Base-by-base conservation (phyloP, 2,113 vertebrate species). In the Haplochromis burtoni region DNA sequence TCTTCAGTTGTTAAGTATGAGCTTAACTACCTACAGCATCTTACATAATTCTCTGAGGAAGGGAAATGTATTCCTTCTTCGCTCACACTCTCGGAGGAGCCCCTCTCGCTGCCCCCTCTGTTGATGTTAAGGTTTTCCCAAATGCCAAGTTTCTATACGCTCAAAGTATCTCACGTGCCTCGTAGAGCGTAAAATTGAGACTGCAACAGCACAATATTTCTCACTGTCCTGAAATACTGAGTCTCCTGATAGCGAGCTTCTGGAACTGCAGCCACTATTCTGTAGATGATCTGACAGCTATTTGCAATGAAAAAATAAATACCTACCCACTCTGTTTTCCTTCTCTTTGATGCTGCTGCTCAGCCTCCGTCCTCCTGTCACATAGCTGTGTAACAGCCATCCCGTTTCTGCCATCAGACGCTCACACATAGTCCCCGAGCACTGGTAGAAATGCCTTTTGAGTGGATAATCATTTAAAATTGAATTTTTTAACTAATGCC, bases 221-320 rank as follows among this genome's bases (percentile, higher is more conserved):
- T 88, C 35, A 29, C 45, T 42, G 29, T 45, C 90, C 19, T 87
- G 85, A 91, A 84, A 80, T 59, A 47, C 63, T 61, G 61, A 88
- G 81, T 91, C 87, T 92, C 84, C 80, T 73, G 76, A 81, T 79
- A 84, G 81, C 73, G 33, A 66, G 88, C 79, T 84, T 76, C 42
- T 5, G 16, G 80, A 89, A 85, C 55, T 73, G 68, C 78, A 24
- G 14, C 86, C 51, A 80, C 66, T 82, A 68, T 63, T 91, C 83
- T 87, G 93, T 88, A 87, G 51, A 80, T 85, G 87, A 87, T 83
- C 85, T 79, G 87, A 86, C 89, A 87, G 86, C 86, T 86, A 88
- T 93, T 89, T 94, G 84, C 61, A 86, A 47, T 86, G 82, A 79
- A 87, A 86, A 82, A 42, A 81, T 35, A 88, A 91, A 89, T 61